phyloP scores from a whole-genome alignment of 2,797 vertebrate species.

The Nasua narica region DNA sequence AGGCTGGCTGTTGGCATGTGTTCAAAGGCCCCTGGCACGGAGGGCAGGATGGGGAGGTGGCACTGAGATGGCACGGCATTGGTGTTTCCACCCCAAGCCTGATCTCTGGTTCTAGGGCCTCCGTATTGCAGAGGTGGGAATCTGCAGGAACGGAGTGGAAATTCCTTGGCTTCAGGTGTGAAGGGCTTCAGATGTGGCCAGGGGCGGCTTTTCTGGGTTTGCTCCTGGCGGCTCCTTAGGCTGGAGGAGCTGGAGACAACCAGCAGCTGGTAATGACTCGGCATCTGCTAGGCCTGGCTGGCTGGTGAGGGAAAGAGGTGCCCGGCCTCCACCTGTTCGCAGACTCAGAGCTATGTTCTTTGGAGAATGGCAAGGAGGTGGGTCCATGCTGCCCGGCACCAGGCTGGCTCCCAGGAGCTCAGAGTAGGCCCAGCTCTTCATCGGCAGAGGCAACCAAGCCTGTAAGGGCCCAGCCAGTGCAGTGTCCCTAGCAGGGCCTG shows the following conservation, averaged over 20 bases:
- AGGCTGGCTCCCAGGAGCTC: not conserved
- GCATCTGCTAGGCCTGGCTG: constrained; percentile 54
- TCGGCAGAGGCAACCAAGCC: not conserved
- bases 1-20: not conserved
- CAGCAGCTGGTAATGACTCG: constrained; percentile 55
- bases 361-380: not conserved
- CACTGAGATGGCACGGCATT: not conserved
- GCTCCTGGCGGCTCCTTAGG: constrained; percentile 36
- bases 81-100: not conserved
- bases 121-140: not conserved
- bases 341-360: not conserved
- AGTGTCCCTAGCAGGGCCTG: not conserved
- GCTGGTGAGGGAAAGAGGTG: not conserved
- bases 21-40: not conserved
- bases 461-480: not conserved
- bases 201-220: constrained; percentile 18
- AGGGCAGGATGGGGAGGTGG: not conserved
- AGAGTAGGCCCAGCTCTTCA: not conserved
- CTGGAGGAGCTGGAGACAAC: constrained; percentile 39
- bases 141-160: not conserved
- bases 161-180: not conserved
- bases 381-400: not conserved
- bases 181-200: constrained; percentile 8
- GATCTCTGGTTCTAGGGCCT: not conserved
- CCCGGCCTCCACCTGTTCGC: not conserved